Evolutionary conservation across 2,797 vertebrate species (phyloP).

Genomic region (Hyperoplus lanceolatus): DNA sequence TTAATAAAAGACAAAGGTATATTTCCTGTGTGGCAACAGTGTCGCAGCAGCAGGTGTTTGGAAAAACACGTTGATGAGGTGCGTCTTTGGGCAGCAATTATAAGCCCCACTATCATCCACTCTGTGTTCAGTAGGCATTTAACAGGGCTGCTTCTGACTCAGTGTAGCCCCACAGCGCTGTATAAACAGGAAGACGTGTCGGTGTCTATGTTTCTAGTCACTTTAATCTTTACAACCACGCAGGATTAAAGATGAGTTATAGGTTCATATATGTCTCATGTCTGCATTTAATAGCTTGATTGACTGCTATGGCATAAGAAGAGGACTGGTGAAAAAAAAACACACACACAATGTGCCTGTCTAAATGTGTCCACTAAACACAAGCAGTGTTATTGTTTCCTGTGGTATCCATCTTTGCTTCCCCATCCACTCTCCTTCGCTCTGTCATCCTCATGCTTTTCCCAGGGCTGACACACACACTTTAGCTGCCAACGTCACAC

Average conservation of each 20-base stretch:
- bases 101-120: neutral
- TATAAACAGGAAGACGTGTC: conserved; percentile 12
- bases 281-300: conserved; percentile 33
- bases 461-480: conserved; percentile 16
- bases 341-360: conserved; percentile 24
- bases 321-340: conserved; percentile 22
- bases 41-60: conserved; percentile 12
- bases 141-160: neutral
- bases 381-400: conserved; percentile 36
- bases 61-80: conserved; percentile 9
- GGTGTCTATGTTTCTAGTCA: conserved; percentile 9
- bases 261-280: conserved; percentile 14
- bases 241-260: conserved; percentile 8
- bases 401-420: conserved; percentile 40
- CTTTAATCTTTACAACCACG: neutral
- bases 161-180: no score
- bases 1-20: conserved; percentile 28
- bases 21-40: conserved; percentile 22
- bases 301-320: conserved; percentile 10
- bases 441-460: conserved; percentile 26
- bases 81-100: conserved; percentile 4
- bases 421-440: conserved; percentile 25
- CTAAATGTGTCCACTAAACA: conserved; percentile 36
- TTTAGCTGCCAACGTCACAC: conserved; percentile 42
- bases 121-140: conserved; percentile 12